Conservation (phyloP, 2,113 vertebrate genomes). For the Onychorhynchus coronatus region DNA sequence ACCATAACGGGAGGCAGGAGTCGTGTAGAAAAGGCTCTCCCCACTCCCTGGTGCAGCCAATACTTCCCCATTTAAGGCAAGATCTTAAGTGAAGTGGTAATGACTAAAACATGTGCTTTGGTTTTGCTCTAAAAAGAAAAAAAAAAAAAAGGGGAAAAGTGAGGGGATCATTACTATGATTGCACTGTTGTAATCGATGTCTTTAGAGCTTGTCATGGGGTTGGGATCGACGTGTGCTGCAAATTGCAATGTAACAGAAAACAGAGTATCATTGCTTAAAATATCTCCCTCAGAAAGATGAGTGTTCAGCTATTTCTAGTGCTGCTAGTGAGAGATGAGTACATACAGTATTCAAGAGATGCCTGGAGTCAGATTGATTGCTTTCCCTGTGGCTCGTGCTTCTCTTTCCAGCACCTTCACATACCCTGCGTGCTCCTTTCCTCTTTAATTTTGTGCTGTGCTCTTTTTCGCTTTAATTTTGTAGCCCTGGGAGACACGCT, state of each 20-base stretch:
- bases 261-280: conserved; percentile 11
- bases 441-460: background rate
- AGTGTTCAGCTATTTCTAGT: conserved; percentile 41
- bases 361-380: conserved; percentile 10
- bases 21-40: background rate
- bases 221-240: background rate
- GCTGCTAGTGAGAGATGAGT: conserved; percentile 27
- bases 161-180: background rate
- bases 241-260: conserved; percentile 17
- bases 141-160: background rate
- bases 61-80: background rate
- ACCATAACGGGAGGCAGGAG: background rate
- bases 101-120: background rate
- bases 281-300: conserved; percentile 39
- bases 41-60: background rate
- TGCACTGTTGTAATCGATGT: background rate
- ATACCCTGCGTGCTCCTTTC: background rate
- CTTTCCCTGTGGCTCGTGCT: background rate
- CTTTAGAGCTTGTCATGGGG: background rate
- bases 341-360: conserved; percentile 29
- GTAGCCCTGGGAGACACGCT: background rate
- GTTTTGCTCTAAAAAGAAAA: background rate
- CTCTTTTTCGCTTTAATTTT: background rate
- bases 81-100: background rate
- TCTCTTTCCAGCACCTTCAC: background rate